Evolutionary conservation across 2,113 vertebrate genomes (phyloP).

Genomic region (Melanostigma gelatinosum): DNA sequence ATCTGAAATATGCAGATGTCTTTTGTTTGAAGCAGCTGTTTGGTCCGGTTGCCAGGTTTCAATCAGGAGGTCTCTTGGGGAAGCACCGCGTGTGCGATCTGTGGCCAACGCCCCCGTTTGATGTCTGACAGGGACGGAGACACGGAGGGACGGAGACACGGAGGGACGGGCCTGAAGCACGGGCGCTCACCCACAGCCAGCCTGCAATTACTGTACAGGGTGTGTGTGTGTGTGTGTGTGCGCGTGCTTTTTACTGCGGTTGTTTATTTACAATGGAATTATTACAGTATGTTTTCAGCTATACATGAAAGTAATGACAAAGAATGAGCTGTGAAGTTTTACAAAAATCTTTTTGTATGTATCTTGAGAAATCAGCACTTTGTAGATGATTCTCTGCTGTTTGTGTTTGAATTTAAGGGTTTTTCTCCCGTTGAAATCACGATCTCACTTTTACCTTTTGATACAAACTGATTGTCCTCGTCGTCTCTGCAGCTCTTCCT

Average conservation of each 20-base stretch:
- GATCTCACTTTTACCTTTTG: neutral
- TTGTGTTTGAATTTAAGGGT: too few species aligned
- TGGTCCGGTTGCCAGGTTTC: constrained; percentile 95
- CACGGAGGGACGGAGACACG: constrained; percentile 67
- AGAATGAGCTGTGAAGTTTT: neutral
- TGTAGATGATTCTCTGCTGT: neutral
- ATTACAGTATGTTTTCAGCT: neutral
- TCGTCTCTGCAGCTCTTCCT: neutral
- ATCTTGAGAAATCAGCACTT: neutral
- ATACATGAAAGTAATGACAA: constrained; percentile 16
- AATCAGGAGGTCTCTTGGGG: constrained; percentile 91
- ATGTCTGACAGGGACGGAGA: constrained; percentile 82
- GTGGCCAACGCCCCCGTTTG: constrained; percentile 86
- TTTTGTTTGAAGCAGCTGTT: constrained; percentile 99
- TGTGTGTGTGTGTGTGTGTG: constrained; percentile 10
- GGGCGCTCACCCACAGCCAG: constrained; percentile 42
- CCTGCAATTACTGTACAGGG: constrained; percentile 48
- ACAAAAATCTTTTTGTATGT: neutral
- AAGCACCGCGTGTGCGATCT: constrained; percentile 75
- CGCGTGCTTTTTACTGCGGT: neutral
- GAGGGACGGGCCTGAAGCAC: constrained; percentile 61
- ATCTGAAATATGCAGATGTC: constrained; percentile 99
- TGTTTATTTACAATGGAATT: constrained; percentile 1
- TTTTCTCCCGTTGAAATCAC: neutral
- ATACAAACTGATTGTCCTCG: neutral